A percentile compares a stretch with the other conserved stretches of the same genome.
These are phyloP conservation scores for Phoronis australis DNA, from an alignment of 2,888 invertebrate species.

Conservation along the genomic window DNA sequence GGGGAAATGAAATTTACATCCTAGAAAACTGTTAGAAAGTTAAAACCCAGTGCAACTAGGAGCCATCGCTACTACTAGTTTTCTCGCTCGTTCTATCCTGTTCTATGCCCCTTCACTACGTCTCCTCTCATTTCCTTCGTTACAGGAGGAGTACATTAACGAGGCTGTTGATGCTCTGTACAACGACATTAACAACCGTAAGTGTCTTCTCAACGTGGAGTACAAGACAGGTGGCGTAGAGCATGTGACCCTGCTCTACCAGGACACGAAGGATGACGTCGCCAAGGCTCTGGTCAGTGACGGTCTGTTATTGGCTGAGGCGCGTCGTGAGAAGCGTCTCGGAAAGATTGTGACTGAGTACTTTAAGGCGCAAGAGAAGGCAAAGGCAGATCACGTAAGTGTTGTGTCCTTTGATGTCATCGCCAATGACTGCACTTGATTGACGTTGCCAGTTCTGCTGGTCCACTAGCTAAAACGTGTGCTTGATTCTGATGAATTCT, in stretches of 20 bases:
- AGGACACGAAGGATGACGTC: conserved; percentile 62
- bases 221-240: conserved; percentile 57
- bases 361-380: conserved; percentile 76
- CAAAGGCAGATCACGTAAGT: too few relatives aligned
- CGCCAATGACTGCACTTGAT: too few relatives aligned
- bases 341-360: conserved; percentile 72
- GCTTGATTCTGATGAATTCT: too few relatives aligned
- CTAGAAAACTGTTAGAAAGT: neutral
- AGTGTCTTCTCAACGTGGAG: conserved; percentile 78
- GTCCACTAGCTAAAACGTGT: too few relatives aligned
- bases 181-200: conserved; percentile 66
- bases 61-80: neutral
- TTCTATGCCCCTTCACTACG: neutral
- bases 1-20: neutral
- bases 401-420: too few relatives aligned
- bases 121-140: conserved; percentile 8
- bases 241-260: conserved; percentile 34
- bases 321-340: conserved; percentile 73
- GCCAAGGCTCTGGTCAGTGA: conserved; percentile 76
- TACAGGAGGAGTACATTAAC: conserved; percentile 67
- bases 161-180: conserved; percentile 68
- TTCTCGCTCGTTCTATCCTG: too few relatives aligned
- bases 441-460: too few relatives aligned
- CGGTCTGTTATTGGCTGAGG: conserved; percentile 76
- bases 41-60: neutral